phyloP scores from a whole-genome alignment of 2,888 invertebrate species.

The Hymenopus coronatus region DNA sequence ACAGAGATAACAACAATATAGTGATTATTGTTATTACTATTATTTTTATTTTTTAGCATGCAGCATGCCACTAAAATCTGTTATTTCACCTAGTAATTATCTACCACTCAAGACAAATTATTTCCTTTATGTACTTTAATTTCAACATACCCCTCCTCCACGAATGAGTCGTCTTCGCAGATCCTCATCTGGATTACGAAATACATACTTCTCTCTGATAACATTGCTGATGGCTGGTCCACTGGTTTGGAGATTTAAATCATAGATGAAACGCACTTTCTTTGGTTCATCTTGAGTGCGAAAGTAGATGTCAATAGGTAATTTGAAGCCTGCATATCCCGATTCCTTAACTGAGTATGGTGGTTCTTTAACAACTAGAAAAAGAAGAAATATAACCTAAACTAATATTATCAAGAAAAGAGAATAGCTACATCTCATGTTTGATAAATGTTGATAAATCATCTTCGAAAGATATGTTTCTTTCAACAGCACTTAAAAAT shows the following conservation, averaged over 20 bases:
- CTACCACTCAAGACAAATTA: no score
- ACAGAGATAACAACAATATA: no score
- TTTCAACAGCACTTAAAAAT: no score
- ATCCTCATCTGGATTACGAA: slow-evolving; percentile 83
- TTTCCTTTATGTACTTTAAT: not conserved
- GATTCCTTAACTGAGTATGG: slow-evolving; percentile 88
- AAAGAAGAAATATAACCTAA: not conserved
- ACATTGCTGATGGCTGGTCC: slow-evolving; percentile 69
- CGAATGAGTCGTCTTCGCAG: slow-evolving; percentile 82
- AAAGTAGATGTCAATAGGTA: slow-evolving; percentile 86
- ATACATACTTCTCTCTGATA: slow-evolving; percentile 78
- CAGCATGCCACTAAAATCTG: no score
- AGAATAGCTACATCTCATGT: no score
- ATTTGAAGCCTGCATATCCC: slow-evolving; percentile 92
- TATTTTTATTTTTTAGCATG: no score
- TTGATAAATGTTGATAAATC: no score
- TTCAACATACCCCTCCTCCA: slow-evolving; percentile 71
- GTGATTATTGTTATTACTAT: no score
- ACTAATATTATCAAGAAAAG: no score
- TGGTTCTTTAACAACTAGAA: slow-evolving; percentile 84
- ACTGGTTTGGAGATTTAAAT: slow-evolving; percentile 74
- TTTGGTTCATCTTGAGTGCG: slow-evolving; percentile 89
- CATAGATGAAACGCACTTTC: slow-evolving; percentile 74
- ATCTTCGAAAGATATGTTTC: no score
- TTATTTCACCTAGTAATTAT: no score